These are phyloP conservation scores for Otus sunia DNA, from an alignment of 2,113 vertebrate genomes.

Conservation along the genomic window DNA sequence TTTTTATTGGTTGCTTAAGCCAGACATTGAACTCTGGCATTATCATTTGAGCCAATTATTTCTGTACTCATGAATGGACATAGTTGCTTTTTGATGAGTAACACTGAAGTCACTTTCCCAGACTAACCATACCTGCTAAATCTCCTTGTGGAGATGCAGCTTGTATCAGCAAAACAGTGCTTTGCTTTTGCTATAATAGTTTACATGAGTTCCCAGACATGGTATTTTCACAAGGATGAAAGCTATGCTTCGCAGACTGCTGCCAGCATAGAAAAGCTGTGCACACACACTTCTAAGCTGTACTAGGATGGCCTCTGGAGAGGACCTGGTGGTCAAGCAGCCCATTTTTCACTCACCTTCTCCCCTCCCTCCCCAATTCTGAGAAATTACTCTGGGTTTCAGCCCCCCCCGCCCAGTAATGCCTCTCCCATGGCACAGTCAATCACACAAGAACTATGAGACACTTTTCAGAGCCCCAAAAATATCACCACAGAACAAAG, in stretches of 20 bases:
- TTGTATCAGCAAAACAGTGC: background rate
- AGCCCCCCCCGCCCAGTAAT: no score
- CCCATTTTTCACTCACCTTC: background rate
- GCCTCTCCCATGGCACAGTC: background rate
- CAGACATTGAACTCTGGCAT: background rate
- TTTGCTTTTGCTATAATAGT: background rate
- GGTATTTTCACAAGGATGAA: background rate
- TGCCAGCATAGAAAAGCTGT: background rate
- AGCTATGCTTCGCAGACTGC: background rate
- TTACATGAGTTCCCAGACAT: background rate
- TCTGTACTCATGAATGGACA: background rate
- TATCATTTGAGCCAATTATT: background rate
- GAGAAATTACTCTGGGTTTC: background rate
- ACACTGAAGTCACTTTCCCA: background rate
- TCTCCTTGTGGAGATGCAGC: background rate
- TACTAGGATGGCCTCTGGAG: background rate
- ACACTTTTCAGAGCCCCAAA: background rate
- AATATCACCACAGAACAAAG: background rate
- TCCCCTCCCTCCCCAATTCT: background rate
- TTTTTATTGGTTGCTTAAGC: background rate
- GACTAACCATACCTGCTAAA: background rate
- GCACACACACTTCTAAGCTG: background rate
- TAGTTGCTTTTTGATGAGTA: background rate
- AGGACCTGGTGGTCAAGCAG: background rate
- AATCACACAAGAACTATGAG: background rate